Evolutionary conservation across 2,888 invertebrate species (phyloP), one percentile per base, ranked within the genome.

Genomic region (Synergus japonicus): DNA sequence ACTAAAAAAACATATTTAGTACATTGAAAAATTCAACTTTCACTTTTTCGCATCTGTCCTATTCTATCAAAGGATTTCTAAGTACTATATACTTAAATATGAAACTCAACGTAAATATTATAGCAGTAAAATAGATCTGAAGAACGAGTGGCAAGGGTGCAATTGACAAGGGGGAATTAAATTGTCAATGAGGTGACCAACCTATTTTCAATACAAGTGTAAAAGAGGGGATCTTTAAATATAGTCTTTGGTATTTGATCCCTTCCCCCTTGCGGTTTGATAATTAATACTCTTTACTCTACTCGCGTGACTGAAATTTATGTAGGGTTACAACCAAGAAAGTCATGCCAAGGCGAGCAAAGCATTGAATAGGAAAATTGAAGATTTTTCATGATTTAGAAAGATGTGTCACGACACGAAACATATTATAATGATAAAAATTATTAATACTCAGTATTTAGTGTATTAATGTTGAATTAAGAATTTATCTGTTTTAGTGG

Each of bases 141-240:
- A 83, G 83, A 85, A 58, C n/a, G 43, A 18, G 15, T 29, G 29
- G 49, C 12, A 69, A 46, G 29, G 69, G 9, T 8, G 54, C 5
- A 54, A 73, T 49, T 44, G 22, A 58, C 9, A 9, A 37, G 46
- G 37, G 10, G 37, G 29, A 54, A 54, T 54, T 37, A 69, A 69
- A 13, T 49, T 54, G 54, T 73, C n/a, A 73, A 54, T 73, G 37
- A 54, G 73, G 37, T 37, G 41, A 73, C 73, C 29, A n/a, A 54
- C 22, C 63, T 13, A 29, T 73, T 10, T 18, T 73, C 73, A 49
- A 54, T 73, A 54, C n/a, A 49, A 54, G 54, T 63, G 13, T 41
- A 41, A n/a, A 49, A 73, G 73, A 73, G 54, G 73, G 73, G 73
- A 22, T 73, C 54, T 73, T 73, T 73, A 54, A 73, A 49, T 73